Conservation (phyloP, 2,888 invertebrate genomes). For the Tetanocera ferruginea region DNA sequence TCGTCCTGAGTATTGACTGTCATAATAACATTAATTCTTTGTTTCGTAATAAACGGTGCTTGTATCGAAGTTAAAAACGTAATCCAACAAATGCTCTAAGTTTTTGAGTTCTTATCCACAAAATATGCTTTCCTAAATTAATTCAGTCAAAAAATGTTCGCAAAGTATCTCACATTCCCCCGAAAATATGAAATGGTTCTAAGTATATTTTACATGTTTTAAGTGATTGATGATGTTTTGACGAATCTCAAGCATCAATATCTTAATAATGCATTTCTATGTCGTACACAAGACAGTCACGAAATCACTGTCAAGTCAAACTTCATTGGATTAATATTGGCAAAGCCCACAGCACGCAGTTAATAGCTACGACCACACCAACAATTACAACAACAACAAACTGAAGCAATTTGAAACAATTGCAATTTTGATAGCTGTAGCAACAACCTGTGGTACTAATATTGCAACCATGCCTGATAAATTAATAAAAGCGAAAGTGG, state of each 20-base stretch:
- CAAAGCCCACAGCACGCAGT: background rate
- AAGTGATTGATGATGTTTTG: background rate
- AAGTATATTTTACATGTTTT: background rate
- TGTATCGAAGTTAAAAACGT: too few relatives aligned
- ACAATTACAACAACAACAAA: conserved; percentile 32
- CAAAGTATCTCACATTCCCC: too few relatives aligned
- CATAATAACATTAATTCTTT: too few relatives aligned
- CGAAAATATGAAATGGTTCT: too few relatives aligned
- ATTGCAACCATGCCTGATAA: conserved; percentile 35
- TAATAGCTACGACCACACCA: background rate
- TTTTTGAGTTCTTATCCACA: too few relatives aligned
- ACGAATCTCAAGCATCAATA: background rate
- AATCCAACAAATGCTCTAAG: too few relatives aligned
- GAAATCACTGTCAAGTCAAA: conserved; percentile 61
- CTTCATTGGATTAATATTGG: conserved; percentile 52
- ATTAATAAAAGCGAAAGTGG: conserved; percentile 50
- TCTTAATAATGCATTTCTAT: conserved; percentile 6
- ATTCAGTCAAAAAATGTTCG: too few relatives aligned
- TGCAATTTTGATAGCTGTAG: background rate
- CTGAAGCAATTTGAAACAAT: background rate
- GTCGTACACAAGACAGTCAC: conserved; percentile 8
- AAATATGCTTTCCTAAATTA: too few relatives aligned
- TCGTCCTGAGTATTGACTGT: too few relatives aligned
- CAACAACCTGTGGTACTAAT: background rate
- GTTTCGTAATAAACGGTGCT: too few relatives aligned